Percentiles rank a stretch among this genome's conserved stretches.
Evolutionary conservation across 2,113 vertebrate genomes (phyloP).

Genomic region (Clarias batrachus): DNA sequence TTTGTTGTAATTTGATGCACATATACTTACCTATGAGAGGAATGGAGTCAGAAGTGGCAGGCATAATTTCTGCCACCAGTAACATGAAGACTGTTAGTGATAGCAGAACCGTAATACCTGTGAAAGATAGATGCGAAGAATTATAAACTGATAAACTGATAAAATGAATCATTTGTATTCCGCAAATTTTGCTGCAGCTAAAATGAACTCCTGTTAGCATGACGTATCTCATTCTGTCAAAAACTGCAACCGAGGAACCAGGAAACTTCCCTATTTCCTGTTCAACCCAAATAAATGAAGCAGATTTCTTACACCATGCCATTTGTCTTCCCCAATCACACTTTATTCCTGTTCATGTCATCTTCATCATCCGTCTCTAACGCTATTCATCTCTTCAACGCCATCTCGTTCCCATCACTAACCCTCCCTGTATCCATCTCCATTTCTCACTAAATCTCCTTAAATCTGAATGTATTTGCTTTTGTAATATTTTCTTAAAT

Average conservation of each 20-base stretch:
- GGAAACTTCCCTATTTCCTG: not conserved
- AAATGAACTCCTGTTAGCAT: not conserved
- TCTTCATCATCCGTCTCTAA: slow-evolving; percentile 27
- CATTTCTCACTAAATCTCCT: slow-evolving; percentile 22
- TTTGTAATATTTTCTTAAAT: slow-evolving; percentile 26
- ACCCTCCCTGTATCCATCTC: slow-evolving; percentile 23
- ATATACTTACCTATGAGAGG: slow-evolving; percentile 61
- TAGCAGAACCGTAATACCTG: slow-evolving; percentile 62
- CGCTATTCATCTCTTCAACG: slow-evolving; percentile 4
- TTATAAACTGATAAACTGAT: not conserved
- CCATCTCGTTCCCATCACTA: not conserved
- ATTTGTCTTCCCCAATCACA: slow-evolving; percentile 45
- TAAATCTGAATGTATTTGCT: slow-evolving; percentile 28
- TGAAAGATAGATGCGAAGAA: not conserved
- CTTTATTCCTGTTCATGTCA: slow-evolving; percentile 33
- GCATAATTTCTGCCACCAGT: slow-evolving; percentile 64
- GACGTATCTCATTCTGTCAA: not conserved
- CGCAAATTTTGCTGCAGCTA: not conserved
- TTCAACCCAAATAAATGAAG: not conserved
- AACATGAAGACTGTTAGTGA: slow-evolving; percentile 65
- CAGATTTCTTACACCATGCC: slow-evolving; percentile 20
- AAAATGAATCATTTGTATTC: not conserved
- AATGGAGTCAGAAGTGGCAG: slow-evolving; percentile 64
- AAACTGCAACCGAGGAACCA: not conserved
- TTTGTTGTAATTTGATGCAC: not conserved